Percentiles rank a stretch among this genome's conserved stretches.
phyloP scores from a whole-genome alignment of 2,797 vertebrate species.

The Gymnoscopelus braueri region DNA sequence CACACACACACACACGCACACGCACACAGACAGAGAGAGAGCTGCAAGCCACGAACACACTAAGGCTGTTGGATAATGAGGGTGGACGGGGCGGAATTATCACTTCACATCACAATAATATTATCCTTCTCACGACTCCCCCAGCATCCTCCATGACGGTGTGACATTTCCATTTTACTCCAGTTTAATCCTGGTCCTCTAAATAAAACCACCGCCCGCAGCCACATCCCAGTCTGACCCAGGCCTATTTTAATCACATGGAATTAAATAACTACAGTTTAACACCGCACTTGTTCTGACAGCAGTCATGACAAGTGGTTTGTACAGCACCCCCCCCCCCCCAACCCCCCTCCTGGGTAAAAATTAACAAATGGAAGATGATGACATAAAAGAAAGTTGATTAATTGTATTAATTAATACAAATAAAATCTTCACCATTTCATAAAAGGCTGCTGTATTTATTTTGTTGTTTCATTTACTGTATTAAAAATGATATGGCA shows the following conservation, averaged over 20 bases:
- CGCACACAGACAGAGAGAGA: conserved; percentile 27
- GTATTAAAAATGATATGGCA: too few species aligned
- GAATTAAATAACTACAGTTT: conserved; percentile 86
- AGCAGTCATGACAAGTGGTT: conserved; percentile 83
- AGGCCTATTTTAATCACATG: conserved; percentile 86
- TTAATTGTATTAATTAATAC: too few species aligned
- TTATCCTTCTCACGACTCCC: conserved; percentile 80
- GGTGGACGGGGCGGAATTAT: conserved; percentile 79
- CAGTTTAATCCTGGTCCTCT: conserved; percentile 82
- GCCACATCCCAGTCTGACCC: conserved; percentile 78
- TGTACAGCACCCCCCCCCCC: conserved; percentile 50
- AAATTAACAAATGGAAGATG: too few species aligned
- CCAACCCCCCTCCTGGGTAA: too few species aligned
- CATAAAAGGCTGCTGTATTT: too few species aligned
- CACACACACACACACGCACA: conserved; percentile 26
- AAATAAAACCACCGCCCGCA: conserved; percentile 79
- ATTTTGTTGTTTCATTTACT: too few species aligned
- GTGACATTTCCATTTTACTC: conserved; percentile 85
- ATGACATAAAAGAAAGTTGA: too few species aligned
- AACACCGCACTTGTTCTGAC: conserved; percentile 82
- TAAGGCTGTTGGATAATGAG: conserved; percentile 75
- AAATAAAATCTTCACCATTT: too few species aligned
- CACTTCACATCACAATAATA: conserved; percentile 83
- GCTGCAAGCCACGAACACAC: conserved; percentile 75
- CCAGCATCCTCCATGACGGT: conserved; percentile 78